These are phyloP conservation scores for Standfussiana lucernea DNA, from an alignment of 2,888 invertebrate genomes.

Conservation along the genomic window DNA sequence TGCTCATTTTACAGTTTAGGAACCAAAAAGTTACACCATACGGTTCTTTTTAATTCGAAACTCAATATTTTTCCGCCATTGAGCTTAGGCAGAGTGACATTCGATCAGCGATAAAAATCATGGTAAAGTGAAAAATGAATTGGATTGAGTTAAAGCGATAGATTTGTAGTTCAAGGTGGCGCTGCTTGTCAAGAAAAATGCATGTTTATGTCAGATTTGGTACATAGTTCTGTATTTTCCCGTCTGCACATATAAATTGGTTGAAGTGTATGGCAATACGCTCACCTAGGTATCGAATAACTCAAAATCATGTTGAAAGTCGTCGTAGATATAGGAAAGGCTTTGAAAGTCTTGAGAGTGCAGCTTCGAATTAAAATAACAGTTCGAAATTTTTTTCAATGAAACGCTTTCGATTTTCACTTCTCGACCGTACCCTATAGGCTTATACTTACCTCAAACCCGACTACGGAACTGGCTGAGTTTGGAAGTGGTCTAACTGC, in stretches of 20 bases:
- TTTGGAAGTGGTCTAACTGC: slow-evolving; percentile 14
- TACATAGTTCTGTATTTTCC: background rate
- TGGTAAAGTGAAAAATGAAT: background rate
- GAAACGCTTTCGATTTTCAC: background rate
- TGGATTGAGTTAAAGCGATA: background rate
- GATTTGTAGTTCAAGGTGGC: background rate
- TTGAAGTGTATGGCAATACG: too few relatives aligned
- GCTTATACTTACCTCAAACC: background rate
- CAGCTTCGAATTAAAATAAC: background rate
- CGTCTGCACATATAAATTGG: too few relatives aligned
- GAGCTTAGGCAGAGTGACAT: background rate
- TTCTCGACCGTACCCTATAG: background rate
- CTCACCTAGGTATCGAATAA: too few relatives aligned
- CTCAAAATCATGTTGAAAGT: too few relatives aligned
- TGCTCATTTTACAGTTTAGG: background rate
- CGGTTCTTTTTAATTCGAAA: background rate
- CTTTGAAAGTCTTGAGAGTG: too few relatives aligned
- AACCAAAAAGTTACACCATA: background rate
- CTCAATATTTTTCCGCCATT: background rate
- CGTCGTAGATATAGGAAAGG: too few relatives aligned
- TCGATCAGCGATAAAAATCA: background rate
- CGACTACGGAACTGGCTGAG: background rate
- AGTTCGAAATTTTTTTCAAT: too few relatives aligned
- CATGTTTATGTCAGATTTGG: background rate
- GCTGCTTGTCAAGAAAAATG: background rate